These are phyloP conservation scores for Mimumesa dahlbomi DNA, from an alignment of 2,888 invertebrate species.

Conservation along the genomic window DNA sequence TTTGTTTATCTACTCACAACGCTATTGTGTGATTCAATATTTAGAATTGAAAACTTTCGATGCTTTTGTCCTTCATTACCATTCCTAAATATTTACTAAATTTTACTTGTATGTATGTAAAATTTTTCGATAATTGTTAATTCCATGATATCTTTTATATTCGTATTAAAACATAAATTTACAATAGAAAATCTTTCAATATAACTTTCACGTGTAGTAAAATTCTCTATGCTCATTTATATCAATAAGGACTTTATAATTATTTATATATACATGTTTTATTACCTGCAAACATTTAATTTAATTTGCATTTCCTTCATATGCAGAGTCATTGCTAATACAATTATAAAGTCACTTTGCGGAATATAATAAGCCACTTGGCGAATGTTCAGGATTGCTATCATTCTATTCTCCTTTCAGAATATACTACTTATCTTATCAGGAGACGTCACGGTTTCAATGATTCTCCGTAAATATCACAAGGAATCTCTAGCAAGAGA, in stretches of 20 bases:
- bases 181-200: too few relatives aligned
- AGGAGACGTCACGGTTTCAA: slow-evolving; percentile 27
- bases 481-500: slow-evolving; percentile 15
- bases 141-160: too few relatives aligned
- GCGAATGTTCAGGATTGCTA: slow-evolving; percentile 37
- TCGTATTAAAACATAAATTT: too few relatives aligned
- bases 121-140: too few relatives aligned
- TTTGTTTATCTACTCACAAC: too few relatives aligned
- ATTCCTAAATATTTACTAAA: too few relatives aligned
- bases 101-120: too few relatives aligned
- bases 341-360: slow-evolving; percentile 6
- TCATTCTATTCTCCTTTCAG: slow-evolving; percentile 47
- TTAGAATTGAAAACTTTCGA: too few relatives aligned
- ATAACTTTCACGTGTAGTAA: too few relatives aligned
- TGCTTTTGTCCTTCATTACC: too few relatives aligned
- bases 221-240: not conserved
- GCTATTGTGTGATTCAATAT: too few relatives aligned
- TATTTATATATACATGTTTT: not conserved
- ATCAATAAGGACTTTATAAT: not conserved
- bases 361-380: slow-evolving; percentile 5
- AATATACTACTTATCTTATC: slow-evolving; percentile 56
- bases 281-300: not conserved
- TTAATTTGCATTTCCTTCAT: not conserved
- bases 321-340: slow-evolving; percentile 7
- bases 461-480: slow-evolving; percentile 47